A percentile compares a stretch with the other conserved stretches of the same genome.
Conservation (phyloP, 2,113 vertebrate species). For the Butorides virescens region DNA sequence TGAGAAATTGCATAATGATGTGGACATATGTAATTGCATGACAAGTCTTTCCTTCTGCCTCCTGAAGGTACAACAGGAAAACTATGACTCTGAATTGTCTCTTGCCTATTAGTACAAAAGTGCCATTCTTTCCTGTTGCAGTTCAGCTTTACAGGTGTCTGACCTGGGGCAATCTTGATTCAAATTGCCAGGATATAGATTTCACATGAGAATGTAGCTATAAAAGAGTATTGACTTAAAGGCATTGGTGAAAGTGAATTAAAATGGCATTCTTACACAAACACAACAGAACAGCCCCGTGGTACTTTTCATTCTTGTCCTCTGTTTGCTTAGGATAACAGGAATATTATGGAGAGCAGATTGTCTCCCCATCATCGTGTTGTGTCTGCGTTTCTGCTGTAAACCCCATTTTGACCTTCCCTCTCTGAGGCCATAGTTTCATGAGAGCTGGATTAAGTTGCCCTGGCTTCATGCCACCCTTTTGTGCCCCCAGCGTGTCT, state of each 20-base stretch:
- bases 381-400: conserved; percentile 50
- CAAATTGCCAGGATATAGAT: background rate
- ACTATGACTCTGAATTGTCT: background rate
- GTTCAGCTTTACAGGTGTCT: conserved; percentile 50
- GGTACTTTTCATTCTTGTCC: conserved; percentile 21
- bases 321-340: conserved; percentile 56
- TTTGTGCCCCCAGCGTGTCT: background rate
- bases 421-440: background rate
- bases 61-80: background rate
- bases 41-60: background rate
- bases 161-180: conserved; percentile 27
- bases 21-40: background rate
- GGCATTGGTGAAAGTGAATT: conserved; percentile 41
- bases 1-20: background rate
- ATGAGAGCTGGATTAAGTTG: conserved; percentile 31
- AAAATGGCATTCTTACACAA: conserved; percentile 54
- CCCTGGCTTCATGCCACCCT: background rate
- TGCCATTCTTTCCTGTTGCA: background rate
- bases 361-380: conserved; percentile 19
- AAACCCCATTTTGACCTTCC: conserved; percentile 47
- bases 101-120: background rate
- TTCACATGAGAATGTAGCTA: conserved; percentile 32
- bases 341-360: conserved; percentile 42
- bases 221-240: conserved; percentile 1
- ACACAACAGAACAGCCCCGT: background rate